These are phyloP conservation scores for Drosophila nikananu DNA, from an alignment of 1,140 invertebrate genomes.

Conservation along the genomic window DNA sequence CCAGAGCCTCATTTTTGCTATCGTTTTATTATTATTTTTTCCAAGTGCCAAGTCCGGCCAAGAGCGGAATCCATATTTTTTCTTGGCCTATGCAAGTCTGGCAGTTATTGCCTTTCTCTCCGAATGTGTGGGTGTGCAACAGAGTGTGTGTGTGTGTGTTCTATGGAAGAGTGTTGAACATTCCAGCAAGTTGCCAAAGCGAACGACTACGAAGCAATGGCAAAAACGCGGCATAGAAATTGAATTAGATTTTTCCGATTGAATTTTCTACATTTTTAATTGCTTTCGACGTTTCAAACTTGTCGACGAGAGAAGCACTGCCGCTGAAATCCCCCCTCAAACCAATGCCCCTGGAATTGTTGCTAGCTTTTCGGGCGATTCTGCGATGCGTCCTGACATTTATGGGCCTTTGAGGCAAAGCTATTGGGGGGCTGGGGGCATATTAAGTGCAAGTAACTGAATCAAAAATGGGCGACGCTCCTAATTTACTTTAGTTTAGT, in stretches of 20 bases:
- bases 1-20: constrained; percentile 33
- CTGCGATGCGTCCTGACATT: constrained; percentile 71
- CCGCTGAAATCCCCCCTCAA: neutral
- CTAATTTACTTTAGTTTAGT: constrained; percentile 75
- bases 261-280: constrained; percentile 84
- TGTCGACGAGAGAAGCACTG: constrained; percentile 52
- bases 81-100: constrained; percentile 69
- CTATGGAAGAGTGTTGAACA: constrained; percentile 48
- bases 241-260: constrained; percentile 84
- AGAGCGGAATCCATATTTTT: constrained; percentile 66
- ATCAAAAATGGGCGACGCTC: constrained; percentile 68
- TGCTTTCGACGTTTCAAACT: constrained; percentile 82
- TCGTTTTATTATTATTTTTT: constrained; percentile 12
- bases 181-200: constrained; percentile 68
- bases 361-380: constrained; percentile 65
- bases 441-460: constrained; percentile 78
- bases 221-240: constrained; percentile 82
- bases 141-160: constrained; percentile 24
- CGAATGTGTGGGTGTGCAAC: constrained; percentile 10
- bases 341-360: constrained; percentile 43
- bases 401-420: constrained; percentile 59
- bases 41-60: constrained; percentile 46
- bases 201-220: constrained; percentile 64
- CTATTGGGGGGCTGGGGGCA: constrained; percentile 18
- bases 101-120: constrained; percentile 71